Evolutionary conservation across 2,113 vertebrate species (phyloP).

Genomic region (Oostethus manadensis): DNA sequence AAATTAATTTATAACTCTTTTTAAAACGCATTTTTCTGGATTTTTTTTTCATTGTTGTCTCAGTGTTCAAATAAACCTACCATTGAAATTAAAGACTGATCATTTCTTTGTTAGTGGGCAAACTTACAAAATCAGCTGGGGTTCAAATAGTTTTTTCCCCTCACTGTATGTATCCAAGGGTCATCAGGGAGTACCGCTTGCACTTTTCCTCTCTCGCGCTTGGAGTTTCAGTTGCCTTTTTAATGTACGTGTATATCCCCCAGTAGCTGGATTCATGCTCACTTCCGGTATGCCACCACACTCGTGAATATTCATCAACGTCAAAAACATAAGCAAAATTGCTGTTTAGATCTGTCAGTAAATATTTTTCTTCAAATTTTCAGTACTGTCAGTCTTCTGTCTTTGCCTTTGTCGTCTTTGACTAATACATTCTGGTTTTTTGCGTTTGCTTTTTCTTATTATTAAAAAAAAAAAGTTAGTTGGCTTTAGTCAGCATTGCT

Average conservation of each 20-base stretch:
- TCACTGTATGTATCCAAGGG: not conserved
- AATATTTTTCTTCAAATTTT: not conserved
- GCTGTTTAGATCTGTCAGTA: not conserved
- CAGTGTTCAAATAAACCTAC: too few species aligned
- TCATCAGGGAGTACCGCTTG: not conserved
- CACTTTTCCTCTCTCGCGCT: not conserved
- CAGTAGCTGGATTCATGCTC: not conserved
- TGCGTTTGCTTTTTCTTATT: not conserved
- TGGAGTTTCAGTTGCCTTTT: not conserved
- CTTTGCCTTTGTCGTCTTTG: slow-evolving; percentile 5
- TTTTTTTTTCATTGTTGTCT: too few species aligned
- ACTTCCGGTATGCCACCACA: not conserved
- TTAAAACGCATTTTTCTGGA: too few species aligned
- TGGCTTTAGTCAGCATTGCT: slow-evolving; percentile 17
- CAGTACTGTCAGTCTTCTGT: not conserved
- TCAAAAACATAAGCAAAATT: not conserved
- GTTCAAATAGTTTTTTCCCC: too few species aligned
- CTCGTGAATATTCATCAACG: not conserved
- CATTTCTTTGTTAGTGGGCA: too few species aligned
- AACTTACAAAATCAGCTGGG: too few species aligned
- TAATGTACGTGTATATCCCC: not conserved
- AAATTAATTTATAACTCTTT: too few species aligned
- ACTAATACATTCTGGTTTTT: slow-evolving; percentile 6
- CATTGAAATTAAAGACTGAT: too few species aligned
- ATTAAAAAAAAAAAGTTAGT: not conserved